Percentiles rank a stretch among this genome's conserved stretches.
Evolutionary conservation across 2,797 vertebrate genomes (phyloP).

Genomic region (Acrossocheilus wenchowensis): DNA sequence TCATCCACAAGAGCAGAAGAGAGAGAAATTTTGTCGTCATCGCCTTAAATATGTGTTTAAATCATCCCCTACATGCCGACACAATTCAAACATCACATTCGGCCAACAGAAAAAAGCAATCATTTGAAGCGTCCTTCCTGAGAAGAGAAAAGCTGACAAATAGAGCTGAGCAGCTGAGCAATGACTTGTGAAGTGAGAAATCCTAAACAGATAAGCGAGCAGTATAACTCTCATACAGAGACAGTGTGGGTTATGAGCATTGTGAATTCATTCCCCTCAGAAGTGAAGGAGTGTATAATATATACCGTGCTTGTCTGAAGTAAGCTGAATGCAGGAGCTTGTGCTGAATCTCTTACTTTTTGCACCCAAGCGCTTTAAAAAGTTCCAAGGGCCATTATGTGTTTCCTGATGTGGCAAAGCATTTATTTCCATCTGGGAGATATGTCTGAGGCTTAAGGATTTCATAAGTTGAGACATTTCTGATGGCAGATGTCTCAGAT

Average conservation of each 20-base stretch:
- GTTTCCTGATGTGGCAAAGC: constrained; percentile 9
- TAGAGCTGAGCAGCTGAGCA: not conserved
- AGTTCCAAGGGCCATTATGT: not conserved
- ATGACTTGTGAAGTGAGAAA: not conserved
- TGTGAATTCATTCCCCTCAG: constrained; percentile 19
- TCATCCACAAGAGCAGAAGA: not conserved
- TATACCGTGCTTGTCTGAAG: not conserved
- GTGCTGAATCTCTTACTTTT: not conserved
- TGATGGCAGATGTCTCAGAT: not conserved
- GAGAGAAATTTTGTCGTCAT: not conserved
- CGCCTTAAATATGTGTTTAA: not conserved
- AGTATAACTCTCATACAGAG: constrained; percentile 17
- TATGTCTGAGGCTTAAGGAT: not conserved
- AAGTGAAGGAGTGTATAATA: constrained; percentile 6
- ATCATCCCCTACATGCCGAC: constrained; percentile 4
- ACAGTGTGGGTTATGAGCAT: constrained; percentile 17
- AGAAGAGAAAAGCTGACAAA: constrained; percentile 4
- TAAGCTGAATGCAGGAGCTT: not conserved
- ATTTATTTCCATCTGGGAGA: too few relatives aligned
- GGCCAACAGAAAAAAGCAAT: not conserved
- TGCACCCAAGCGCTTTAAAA: not conserved
- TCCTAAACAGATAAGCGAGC: not conserved
- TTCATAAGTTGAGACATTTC: not conserved
- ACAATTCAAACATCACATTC: not conserved
- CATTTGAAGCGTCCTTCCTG: too few relatives aligned